Base-by-base conservation (phyloP, 1,140 invertebrate species). In the Prorops nasuta region DNA sequence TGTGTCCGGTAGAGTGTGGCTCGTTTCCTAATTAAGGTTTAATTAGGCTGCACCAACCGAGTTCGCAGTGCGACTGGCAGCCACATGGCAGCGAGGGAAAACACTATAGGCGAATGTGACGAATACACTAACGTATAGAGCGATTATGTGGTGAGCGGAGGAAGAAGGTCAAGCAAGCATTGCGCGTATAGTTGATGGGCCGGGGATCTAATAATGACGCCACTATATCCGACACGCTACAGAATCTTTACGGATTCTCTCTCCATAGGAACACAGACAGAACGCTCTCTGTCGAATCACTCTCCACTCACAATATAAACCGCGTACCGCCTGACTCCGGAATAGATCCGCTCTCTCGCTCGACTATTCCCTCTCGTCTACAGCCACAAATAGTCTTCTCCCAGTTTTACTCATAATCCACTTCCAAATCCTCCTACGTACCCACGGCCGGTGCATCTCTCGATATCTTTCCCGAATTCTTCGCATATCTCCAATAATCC, bases 171-270 rank as follows among this genome's bases (percentile, higher is more conserved):
- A 14, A 16, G 19, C 19, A 28, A 43, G 41, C 24, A 12, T n/a
- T 7, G 19, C 19, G 28, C 24, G 41, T 24, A 35, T 35, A n/a
- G 32, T 18, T 17, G 36, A 38, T 17, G 36, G 18, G 17, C 10
- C 56, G 54, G 51, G 51, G 61, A 65, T 68, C 64, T 69, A 71
- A 72, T 71, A 73, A 71, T 69, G 66, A 57, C 55, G 54, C 61
- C 68, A 70, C 70, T 72, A 69, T 71, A 49, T 52, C 41, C 46
- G 44, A 50, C 44, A 12, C 36, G 14, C 14, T 17, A 28, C 17
- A 10, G n/a, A 9, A 32, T 35, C 32, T 35, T 3, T 1, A 3
- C 16, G n/a, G 2, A n/a, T 15, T 35, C n/a, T 14, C 32, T n/a
- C n/a, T n/a, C n/a, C n/a, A n/a, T n/a, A n/a, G n/a, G n/a, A n/a